These are phyloP conservation scores for Epizoanthus fatuus DNA, from an alignment of 92 coral and sea anemone species.

Conservation along the genomic window DNA sequence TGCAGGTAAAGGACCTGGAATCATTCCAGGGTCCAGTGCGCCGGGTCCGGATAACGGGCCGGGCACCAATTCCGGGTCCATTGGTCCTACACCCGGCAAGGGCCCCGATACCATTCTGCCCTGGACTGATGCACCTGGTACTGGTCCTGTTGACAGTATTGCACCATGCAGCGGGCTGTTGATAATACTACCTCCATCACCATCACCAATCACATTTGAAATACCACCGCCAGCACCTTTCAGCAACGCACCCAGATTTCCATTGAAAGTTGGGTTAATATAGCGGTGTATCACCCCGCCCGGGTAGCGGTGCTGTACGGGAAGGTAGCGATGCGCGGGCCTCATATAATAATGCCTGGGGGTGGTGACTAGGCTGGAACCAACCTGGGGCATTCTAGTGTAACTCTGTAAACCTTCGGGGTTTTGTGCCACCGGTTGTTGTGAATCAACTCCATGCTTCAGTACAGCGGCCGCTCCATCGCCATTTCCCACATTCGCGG, in stretches of 20 bases:
- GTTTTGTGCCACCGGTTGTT: neutral
- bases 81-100: conserved; percentile 8
- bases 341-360: conserved; percentile 22
- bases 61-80: conserved; percentile 13
- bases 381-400: neutral
- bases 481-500: neutral
- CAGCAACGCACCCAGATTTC: conserved; percentile 11
- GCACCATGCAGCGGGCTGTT: conserved; percentile 11
- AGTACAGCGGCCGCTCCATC: neutral
- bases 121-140: conserved; percentile 7
- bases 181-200: neutral
- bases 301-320: conserved; percentile 13
- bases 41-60: conserved; percentile 5
- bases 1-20: neutral
- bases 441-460: conserved; percentile 6
- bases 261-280: conserved; percentile 18
- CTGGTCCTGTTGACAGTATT: neutral
- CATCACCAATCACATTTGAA: neutral
- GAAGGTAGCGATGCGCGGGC: conserved; percentile 37
- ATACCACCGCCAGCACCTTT: conserved; percentile 15
- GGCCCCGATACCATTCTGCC: neutral
- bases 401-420: neutral
- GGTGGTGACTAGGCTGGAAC: neutral
- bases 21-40: neutral
- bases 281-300: conserved; percentile 50